Evolutionary conservation across 2,797 vertebrate species (phyloP).

Genomic region (Sebastes steindachneri): DNA sequence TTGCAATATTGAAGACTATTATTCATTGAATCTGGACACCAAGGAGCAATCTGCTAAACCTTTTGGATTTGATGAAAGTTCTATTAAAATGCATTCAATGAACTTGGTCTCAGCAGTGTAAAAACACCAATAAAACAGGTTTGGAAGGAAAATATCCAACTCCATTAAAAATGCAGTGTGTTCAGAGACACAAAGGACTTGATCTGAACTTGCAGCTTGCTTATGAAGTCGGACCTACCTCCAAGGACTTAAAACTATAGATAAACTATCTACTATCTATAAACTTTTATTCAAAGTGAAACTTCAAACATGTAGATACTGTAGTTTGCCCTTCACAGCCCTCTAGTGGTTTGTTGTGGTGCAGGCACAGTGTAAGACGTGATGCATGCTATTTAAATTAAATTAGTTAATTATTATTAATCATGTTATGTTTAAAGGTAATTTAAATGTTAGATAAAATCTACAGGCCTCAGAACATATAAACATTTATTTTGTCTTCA

Average conservation of each 20-base stretch:
- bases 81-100: neutral
- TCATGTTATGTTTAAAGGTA: neutral
- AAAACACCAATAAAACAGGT: neutral
- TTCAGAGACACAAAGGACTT: neutral
- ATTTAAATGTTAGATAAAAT: neutral
- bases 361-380: neutral
- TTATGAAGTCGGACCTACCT: neutral
- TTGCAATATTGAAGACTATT: neutral
- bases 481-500: neutral
- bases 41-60: neutral
- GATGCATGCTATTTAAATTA: neutral
- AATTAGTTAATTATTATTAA: neutral
- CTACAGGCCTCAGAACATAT: neutral
- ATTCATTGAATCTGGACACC: neutral
- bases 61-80: neutral
- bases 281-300: too few relatives aligned
- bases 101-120: neutral
- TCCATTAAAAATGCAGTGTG: neutral
- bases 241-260: neutral
- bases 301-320: neutral
- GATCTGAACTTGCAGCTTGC: neutral
- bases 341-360: conserved; percentile 7
- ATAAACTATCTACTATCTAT: neutral
- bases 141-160: neutral
- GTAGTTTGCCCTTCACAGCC: neutral